phyloP scores from a whole-genome alignment of 2,797 vertebrate genomes.

The Phoxinus dragarum region DNA sequence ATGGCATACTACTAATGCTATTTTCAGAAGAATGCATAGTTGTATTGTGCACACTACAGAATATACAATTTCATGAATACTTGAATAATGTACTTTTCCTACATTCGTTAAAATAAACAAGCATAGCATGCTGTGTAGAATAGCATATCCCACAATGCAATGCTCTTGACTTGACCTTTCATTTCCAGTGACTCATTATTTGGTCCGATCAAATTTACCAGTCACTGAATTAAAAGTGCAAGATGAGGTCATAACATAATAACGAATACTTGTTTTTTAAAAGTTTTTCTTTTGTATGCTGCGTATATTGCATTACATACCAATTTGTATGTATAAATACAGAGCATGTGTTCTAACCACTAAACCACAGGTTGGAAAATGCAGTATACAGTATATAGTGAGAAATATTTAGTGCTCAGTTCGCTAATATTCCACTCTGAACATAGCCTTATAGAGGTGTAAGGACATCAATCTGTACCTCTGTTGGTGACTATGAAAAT shows the following conservation, averaged over 20 bases:
- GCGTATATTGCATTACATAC: background rate
- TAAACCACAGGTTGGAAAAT: background rate
- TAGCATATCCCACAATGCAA: conserved; percentile 1
- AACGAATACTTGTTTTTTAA: background rate
- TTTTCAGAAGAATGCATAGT: background rate
- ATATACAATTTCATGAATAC: background rate
- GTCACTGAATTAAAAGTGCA: background rate
- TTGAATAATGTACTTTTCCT: background rate
- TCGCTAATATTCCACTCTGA: background rate
- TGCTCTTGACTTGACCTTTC: background rate
- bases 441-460: background rate
- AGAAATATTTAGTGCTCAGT: background rate
- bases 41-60: background rate
- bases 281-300: background rate
- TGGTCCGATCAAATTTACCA: background rate
- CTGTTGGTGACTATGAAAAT: conserved; percentile 89
- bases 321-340: background rate
- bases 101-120: background rate
- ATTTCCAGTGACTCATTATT: background rate
- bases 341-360: background rate
- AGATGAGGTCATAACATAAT: background rate
- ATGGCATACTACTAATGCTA: background rate
- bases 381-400: background rate
- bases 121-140: background rate
- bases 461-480: conserved; percentile 74